Evolutionary conservation across 2,113 vertebrate species (phyloP).

Genomic region (Bos javanicus): DNA sequence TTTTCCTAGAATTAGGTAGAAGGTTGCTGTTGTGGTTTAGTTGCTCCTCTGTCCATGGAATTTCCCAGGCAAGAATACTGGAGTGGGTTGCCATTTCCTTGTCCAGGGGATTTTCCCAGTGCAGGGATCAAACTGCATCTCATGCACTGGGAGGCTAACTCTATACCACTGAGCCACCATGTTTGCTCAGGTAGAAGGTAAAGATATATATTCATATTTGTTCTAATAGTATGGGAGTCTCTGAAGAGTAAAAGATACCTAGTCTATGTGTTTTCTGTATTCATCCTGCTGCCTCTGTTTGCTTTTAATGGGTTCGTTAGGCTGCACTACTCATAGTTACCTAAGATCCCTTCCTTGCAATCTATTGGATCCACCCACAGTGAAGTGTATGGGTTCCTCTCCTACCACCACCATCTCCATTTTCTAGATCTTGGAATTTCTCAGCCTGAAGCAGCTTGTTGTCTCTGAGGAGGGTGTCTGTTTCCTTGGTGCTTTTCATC

Average conservation of each 20-base stretch:
- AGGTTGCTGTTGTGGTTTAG: neutral
- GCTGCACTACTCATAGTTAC: neutral
- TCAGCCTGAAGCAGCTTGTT: neutral
- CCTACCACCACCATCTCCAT: too few species aligned
- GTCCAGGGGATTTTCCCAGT: neutral
- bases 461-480: constrained; percentile 9
- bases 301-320: neutral
- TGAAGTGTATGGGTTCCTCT: neutral
- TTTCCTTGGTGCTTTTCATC: constrained; percentile 3
- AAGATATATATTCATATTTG: neutral
- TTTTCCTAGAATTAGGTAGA: neutral
- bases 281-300: neutral
- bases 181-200: neutral
- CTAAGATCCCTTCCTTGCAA: neutral
- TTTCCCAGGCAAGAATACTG: neutral
- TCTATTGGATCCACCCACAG: neutral
- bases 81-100: neutral
- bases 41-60: neutral
- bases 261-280: neutral
- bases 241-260: neutral
- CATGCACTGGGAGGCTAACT: neutral
- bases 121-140: neutral
- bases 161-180: neutral
- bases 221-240: neutral
- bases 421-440: constrained; percentile 25